Percentiles rank a stretch among this genome's conserved stretches.
phyloP scores from a whole-genome alignment of 2,797 vertebrate species.

The Platyrinchus mystaceus region DNA sequence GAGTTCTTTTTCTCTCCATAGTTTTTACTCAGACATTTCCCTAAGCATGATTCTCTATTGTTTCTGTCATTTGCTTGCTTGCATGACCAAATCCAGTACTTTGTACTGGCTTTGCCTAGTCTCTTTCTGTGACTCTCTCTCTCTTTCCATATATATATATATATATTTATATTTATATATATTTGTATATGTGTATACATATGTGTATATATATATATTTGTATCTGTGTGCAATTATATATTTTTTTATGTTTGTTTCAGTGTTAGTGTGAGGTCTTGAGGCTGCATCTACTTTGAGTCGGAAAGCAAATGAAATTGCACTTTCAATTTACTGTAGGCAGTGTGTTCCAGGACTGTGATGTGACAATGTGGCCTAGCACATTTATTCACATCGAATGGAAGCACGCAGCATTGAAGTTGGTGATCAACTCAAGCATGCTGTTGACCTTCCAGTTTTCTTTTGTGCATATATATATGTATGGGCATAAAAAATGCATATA shows the following conservation, averaged over 20 bases:
- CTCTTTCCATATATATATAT: not conserved
- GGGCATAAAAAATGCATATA: constrained; percentile 65
- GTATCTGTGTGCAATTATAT: constrained; percentile 41
- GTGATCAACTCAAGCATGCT: constrained; percentile 83
- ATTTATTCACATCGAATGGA: constrained; percentile 88
- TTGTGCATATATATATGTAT: constrained; percentile 76
- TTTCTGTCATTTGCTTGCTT: constrained; percentile 79
- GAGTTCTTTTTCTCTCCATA: not conserved
- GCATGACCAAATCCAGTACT: constrained; percentile 82
- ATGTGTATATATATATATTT: constrained; percentile 37
- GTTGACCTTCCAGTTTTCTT: constrained; percentile 79
- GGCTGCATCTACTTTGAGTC: constrained; percentile 76
- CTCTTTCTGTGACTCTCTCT: constrained; percentile 63
- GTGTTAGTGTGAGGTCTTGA: constrained; percentile 76
- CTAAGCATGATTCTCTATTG: constrained; percentile 72
- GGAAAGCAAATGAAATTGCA: constrained; percentile 73
- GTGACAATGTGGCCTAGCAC: constrained; percentile 84
- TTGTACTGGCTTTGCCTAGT: constrained; percentile 71
- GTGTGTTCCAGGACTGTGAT: constrained; percentile 79
- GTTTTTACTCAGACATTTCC: constrained; percentile 19
- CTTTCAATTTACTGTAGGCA: constrained; percentile 71
- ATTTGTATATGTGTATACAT: not conserved
- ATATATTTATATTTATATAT: not conserved
- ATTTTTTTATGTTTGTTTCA: constrained; percentile 69
- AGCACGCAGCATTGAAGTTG: constrained; percentile 81